Conservation (phyloP, 2,113 vertebrate genomes). For the Rhipidura dahli region DNA sequence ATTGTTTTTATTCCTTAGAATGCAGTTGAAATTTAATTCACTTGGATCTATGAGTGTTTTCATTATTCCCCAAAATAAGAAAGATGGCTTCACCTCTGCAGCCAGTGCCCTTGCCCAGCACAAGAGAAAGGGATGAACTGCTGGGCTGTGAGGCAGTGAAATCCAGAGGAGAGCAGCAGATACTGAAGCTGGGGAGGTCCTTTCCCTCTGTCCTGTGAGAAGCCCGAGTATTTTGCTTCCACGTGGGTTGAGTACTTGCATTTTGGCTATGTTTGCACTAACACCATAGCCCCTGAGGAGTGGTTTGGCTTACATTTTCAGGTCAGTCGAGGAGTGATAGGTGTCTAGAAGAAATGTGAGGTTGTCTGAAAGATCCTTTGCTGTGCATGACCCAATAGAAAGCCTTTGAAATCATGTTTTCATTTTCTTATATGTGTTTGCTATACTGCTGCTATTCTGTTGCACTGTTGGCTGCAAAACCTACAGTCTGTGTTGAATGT, state of each 20-base stretch:
- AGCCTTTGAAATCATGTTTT: not conserved
- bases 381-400: not conserved
- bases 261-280: not conserved
- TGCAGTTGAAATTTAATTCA: not conserved
- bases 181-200: not conserved
- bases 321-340: not conserved
- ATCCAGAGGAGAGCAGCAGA: not conserved
- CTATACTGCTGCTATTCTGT: not conserved
- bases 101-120: not conserved
- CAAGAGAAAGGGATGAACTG: fast-evolving
- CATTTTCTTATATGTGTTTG: not conserved
- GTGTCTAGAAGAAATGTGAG: not conserved
- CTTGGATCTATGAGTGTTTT: not conserved
- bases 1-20: not conserved
- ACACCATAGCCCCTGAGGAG: not conserved
- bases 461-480: not conserved
- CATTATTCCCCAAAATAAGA: not conserved
- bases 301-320: not conserved
- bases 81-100: not conserved
- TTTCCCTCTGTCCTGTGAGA: not conserved
- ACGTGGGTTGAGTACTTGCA: not conserved
- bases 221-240: not conserved
- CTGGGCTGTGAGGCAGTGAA: not conserved
- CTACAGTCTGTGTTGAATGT: slow-evolving; percentile 4
- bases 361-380: not conserved